These are phyloP conservation scores for Clarias pachynema DNA, from an alignment of 2,797 vertebrate genomes.

Conservation along the genomic window DNA sequence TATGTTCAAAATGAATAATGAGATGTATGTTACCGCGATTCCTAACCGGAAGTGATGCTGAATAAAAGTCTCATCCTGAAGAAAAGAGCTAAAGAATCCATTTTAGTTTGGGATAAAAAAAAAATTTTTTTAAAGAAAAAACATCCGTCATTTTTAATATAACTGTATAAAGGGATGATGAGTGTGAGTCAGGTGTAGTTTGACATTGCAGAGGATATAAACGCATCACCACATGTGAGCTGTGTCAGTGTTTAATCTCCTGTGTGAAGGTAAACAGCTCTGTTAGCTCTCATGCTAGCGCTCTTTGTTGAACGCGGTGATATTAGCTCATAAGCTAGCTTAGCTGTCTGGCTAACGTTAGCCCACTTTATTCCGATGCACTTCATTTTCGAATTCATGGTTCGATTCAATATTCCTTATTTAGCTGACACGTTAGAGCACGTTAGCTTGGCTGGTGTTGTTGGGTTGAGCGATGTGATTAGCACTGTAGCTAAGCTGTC, in stretches of 20 bases:
- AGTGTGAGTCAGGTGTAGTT: not conserved
- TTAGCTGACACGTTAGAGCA: not conserved
- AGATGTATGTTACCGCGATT: not conserved
- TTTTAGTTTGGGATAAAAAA: slow-evolving; percentile 29
- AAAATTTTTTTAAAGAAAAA: not conserved
- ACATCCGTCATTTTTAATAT: not conserved
- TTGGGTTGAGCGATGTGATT: not conserved
- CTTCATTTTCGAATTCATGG: not conserved
- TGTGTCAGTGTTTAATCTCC: slow-evolving; percentile 24
- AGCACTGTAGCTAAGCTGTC: not conserved
- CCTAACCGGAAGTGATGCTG: slow-evolving; percentile 39
- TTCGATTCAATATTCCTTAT: not conserved
- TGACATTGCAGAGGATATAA: not conserved
- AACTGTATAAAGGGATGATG: not conserved
- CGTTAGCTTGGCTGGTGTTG: too few relatives aligned
- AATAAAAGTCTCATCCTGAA: slow-evolving; percentile 31
- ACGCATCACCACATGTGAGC: slow-evolving; percentile 32
- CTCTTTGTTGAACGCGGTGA: slow-evolving; percentile 39
- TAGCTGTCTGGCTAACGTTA: not conserved
- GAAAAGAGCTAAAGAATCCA: slow-evolving; percentile 26
- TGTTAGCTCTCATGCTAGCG: slow-evolving; percentile 3
- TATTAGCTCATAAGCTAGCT: not conserved
- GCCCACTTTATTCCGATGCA: not conserved
- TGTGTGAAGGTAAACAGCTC: slow-evolving; percentile 42
- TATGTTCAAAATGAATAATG: too few relatives aligned